These are phyloP conservation scores for Mola mola DNA, from an alignment of 2,113 vertebrate genomes.

Conservation along the genomic window DNA sequence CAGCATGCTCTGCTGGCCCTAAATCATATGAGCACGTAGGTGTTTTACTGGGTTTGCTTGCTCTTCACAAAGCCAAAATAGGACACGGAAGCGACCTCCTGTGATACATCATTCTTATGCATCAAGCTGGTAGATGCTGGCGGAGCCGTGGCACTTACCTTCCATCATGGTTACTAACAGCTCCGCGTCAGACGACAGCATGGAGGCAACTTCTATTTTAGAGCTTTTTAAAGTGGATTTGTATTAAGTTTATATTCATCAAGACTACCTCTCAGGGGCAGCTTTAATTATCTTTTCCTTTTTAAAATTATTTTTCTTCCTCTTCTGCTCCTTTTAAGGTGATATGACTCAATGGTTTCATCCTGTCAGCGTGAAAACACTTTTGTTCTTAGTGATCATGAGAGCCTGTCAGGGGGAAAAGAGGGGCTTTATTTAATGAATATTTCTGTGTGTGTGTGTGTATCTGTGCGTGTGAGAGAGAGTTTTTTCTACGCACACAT, in stretches of 20 bases:
- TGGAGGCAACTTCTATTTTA: constrained; percentile 4
- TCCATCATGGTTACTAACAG: constrained; percentile 53
- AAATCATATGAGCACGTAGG: constrained; percentile 20
- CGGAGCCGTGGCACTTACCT: constrained; percentile 32
- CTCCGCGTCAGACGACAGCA: constrained; percentile 9
- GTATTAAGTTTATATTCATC: constrained; percentile 17
- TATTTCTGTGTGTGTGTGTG: background rate
- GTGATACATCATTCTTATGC: constrained; percentile 57
- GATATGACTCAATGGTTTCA: constrained; percentile 15
- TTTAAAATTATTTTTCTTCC: constrained; percentile 37
- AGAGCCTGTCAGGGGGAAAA: no score
- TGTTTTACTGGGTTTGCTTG: constrained; percentile 34
- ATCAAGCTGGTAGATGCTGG: constrained; percentile 42
- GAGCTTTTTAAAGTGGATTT: constrained; percentile 7
- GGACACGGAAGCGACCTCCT: constrained; percentile 29
- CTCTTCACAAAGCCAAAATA: constrained; percentile 40
- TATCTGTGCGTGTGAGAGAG: background rate
- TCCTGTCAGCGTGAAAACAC: constrained; percentile 1
- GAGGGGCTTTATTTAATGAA: no score
- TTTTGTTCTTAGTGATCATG: constrained; percentile 10
- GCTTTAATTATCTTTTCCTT: constrained; percentile 25
- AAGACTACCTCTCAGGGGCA: constrained; percentile 14
- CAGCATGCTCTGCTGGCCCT: constrained; percentile 27
- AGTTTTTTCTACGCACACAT: background rate
- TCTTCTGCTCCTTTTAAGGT: constrained; percentile 8